Base-by-base conservation (phyloP, 1,140 invertebrate genomes). In the Zaprionus kolodkinae region DNA sequence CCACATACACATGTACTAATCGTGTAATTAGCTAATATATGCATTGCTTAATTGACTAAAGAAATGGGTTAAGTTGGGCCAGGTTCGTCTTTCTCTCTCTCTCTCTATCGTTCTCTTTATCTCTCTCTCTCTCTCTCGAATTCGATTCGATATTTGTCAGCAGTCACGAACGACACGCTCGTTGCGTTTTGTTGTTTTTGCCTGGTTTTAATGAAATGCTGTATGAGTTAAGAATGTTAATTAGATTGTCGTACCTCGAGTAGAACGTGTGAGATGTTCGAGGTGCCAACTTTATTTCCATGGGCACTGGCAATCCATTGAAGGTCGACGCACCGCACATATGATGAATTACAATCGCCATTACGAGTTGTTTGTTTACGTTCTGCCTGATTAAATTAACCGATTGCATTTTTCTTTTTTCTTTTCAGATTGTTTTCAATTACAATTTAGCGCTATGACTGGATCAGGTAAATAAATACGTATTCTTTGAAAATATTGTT, bases 401-500 rank as follows among this genome's bases (percentile, higher is more conserved):
- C 63, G 68, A 69, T 73, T 76, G n/a, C 33, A 62, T 68, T 72
- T 73, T 76, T 78, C 63, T 56, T 48, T 45, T 79, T 43, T 38
- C 2, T 15, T 79, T 76, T 27, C 81, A 88, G 86, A 71, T 67
- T 71, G 59, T 48, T 76, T 43, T 45, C 21, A 60, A 67, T 60
- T 64, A 30, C 64, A 76, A 55, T 59, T 50, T 12, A 68, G 45
- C 57, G 60, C 27, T 74, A 88, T 88, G 85, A 88, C 85, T 78
- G 85, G 85, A 72, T 88, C 85, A 81, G 85, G 85, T 88, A 76
- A 89, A 64, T 79, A 79, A 72, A 67, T 40, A 45, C 45, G 2
- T 50, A 25, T 50, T 1, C 11, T 50, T 48, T 5, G 10, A 50
- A 25, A 50, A 50, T 50, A 50, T 25, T 25, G 45, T 50, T 50